Percentiles rank a stretch among this genome's conserved stretches.
phyloP scores from a whole-genome alignment of 2,113 vertebrate genomes.

The Felis chaus region DNA sequence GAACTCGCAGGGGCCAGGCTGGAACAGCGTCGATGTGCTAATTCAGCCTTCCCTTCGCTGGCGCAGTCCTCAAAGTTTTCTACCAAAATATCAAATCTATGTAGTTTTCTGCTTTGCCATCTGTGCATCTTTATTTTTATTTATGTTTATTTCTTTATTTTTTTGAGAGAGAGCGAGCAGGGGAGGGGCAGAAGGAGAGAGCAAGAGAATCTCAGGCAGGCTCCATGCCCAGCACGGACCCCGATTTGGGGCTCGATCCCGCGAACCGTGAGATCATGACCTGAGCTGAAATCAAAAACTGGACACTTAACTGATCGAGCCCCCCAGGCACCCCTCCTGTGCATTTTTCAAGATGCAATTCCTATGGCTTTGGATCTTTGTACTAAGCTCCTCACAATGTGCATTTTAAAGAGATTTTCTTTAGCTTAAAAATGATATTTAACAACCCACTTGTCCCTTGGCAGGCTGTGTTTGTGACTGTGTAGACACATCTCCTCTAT shows the following conservation, averaged over 20 bases:
- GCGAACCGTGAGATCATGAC: background rate
- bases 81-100: background rate
- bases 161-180: background rate
- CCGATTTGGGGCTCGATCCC: background rate
- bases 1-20: fast-evolving
- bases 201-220: background rate
- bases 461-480: background rate
- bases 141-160: background rate
- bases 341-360: background rate
- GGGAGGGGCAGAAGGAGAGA: background rate
- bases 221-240: background rate
- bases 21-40: fast-evolving
- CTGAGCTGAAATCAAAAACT: background rate
- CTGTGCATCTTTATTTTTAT: background rate
- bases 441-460: background rate
- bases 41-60: background rate
- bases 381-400: background rate
- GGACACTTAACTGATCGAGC: background rate
- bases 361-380: background rate
- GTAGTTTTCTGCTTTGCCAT: background rate
- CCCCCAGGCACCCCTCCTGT: background rate
- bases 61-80: background rate
- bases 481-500: background rate
- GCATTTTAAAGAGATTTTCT: background rate
- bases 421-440: background rate